These are phyloP conservation scores for Sarcophaga caerulescens DNA, from an alignment of 2,888 invertebrate genomes.

Conservation along the genomic window DNA sequence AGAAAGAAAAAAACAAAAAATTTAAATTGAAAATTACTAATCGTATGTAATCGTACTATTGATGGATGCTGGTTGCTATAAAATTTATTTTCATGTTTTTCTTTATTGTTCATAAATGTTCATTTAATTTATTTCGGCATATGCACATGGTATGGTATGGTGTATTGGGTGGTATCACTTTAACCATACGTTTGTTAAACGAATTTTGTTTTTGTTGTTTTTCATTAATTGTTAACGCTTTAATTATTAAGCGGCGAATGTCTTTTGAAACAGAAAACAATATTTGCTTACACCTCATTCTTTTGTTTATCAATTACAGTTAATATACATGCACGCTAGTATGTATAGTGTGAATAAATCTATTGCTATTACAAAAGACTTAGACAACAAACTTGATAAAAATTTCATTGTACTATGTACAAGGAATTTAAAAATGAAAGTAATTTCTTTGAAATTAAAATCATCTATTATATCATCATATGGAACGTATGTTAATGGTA, in stretches of 20 bases:
- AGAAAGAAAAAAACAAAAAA: conserved; percentile 8
- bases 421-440: background rate
- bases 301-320: conserved; percentile 10
- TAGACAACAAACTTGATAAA: conserved; percentile 28
- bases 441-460: too few species aligned
- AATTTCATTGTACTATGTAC: background rate
- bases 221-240: conserved; percentile 47
- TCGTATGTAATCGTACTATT: conserved; percentile 37
- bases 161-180: conserved; percentile 43
- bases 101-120: conserved; percentile 25
- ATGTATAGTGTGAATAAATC: too few species aligned
- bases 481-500: too few species aligned
- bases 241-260: conserved; percentile 51
- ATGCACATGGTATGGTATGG: background rate
- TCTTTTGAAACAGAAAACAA: conserved; percentile 19
- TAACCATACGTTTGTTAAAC: conserved; percentile 23
- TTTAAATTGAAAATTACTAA: conserved; percentile 55
- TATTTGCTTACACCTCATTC: conserved; percentile 32
- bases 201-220: background rate
- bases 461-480: too few species aligned
- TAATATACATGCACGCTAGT: background rate
- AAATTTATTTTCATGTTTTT: conserved; percentile 24
- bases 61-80: conserved; percentile 44
- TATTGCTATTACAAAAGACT: conserved; percentile 24
- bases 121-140: background rate